A percentile compares a stretch with the other conserved stretches of the same genome.
phyloP scores from a whole-genome alignment of 2,888 invertebrate genomes.

The Caenorhabditis japonica region DNA sequence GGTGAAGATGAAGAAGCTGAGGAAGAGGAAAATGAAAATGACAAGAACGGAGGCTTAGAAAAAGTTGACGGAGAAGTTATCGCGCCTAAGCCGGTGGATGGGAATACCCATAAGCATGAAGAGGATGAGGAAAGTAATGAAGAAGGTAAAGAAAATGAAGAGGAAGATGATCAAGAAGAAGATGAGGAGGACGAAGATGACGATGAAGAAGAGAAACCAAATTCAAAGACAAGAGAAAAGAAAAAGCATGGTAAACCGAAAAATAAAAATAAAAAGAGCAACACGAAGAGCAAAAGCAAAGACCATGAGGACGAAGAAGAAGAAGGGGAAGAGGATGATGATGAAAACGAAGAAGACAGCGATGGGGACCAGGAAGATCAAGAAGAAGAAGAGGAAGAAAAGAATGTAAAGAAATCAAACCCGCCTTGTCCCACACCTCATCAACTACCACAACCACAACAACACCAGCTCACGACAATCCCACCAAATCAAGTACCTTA shows the following conservation, averaged over 20 bases:
- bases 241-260: conserved; percentile 6
- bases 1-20: conserved; percentile 14
- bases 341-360: conserved; percentile 4
- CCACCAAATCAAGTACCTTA: conserved; percentile 28
- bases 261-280: conserved; percentile 8
- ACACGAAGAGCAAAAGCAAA: conserved; percentile 3
- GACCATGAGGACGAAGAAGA: conserved; percentile 14
- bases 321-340: conserved; percentile 7
- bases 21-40: conserved; percentile 15
- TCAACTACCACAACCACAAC: not conserved
- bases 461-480: not conserved
- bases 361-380: conserved; percentile 1
- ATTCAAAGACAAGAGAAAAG: too few species aligned
- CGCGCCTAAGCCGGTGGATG: conserved; percentile 27
- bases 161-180: not conserved
- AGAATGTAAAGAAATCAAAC: conserved; percentile 8
- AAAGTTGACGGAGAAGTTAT: conserved; percentile 34
- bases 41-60: conserved; percentile 17
- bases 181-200: conserved; percentile 3
- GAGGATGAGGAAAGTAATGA: conserved; percentile 13
- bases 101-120: conserved; percentile 23
- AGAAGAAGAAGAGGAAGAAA: conserved; percentile 1
- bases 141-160: conserved; percentile 11
- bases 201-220: conserved; percentile 5
- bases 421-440: conserved; percentile 9